These are phyloP conservation scores for Parthenolecanium corni DNA, from an alignment of 2,888 invertebrate species.

Conservation along the genomic window DNA sequence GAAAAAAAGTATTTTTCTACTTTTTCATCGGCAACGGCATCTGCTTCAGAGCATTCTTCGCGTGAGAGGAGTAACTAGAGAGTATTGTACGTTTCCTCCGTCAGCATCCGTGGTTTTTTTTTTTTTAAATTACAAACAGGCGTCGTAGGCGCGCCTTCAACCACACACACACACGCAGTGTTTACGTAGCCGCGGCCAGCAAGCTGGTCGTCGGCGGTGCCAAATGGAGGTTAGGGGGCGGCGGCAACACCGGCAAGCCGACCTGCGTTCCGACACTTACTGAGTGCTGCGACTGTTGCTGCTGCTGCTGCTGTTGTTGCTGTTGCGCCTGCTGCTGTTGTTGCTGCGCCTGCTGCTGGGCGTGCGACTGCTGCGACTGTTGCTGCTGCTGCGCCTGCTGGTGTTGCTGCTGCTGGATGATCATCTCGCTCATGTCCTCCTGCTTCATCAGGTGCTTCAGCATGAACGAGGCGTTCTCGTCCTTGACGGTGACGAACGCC, in stretches of 20 bases:
- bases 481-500: slow-evolving; percentile 31
- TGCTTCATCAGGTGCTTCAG: slow-evolving; percentile 36
- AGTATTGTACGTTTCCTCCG: no score
- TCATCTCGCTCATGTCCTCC: slow-evolving; percentile 33
- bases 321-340: slow-evolving; percentile 10
- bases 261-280: slow-evolving; percentile 36
- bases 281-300: slow-evolving; percentile 31
- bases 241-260: slow-evolving; percentile 34
- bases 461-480: slow-evolving; percentile 33
- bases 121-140: no score
- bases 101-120: no score
- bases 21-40: no score
- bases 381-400: slow-evolving; percentile 23
- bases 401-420: slow-evolving; percentile 20
- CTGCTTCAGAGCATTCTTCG: no score
- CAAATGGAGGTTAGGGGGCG: slow-evolving; percentile 34
- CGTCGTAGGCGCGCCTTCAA: no score
- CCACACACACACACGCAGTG: no score
- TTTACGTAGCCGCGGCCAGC: slow-evolving; percentile 31
- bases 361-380: slow-evolving; percentile 22
- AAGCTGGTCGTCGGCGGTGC: slow-evolving; percentile 34
- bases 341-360: slow-evolving; percentile 22
- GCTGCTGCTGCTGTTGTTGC: slow-evolving; percentile 1
- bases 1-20: no score
- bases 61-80: no score